Evolutionary conservation across 2,888 invertebrate genomes (phyloP), one percentile per base, ranked within the genome.

Genomic region (Zonitis immaculata): DNA sequence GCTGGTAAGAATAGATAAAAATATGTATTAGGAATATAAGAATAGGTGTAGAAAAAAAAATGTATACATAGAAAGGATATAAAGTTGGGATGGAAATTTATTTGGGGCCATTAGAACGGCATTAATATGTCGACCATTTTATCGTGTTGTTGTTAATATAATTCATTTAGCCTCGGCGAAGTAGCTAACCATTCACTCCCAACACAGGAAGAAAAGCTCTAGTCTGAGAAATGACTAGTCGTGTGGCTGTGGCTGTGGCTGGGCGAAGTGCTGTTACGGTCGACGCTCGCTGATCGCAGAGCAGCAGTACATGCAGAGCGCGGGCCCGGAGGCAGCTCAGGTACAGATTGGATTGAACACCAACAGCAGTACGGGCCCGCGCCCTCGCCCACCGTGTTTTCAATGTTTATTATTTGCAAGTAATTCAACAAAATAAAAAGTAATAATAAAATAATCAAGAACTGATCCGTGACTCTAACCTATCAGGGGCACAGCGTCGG

Each of bases 401-500:
- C 3, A 16, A 8, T 39, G 4, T 35, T 16, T 35, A 16, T n/a
- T 66, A 67, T 67, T 71, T 63, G 70, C 68, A 72, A 73, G 72
- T 70, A 66, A 71, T n/a, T n/a, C n/a, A n/a, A n/a, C n/a, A n/a
- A n/a, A n/a, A n/a, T n/a, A n/a, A n/a, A n/a, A n/a, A n/a, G n/a
- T n/a, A n/a, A n/a, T n/a, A n/a, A 71, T 69, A 61, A 63, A 49
- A 48, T 54, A 59, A 59, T 50, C 49, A 62, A 61, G 54, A 59
- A 54, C 60, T 60, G 61, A 65, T 64, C 69, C 69, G 68, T 65
- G 67, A 70, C 65, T 72, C 76, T 76, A 75, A 95, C 97, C 98
- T 91, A 98, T 93, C 78, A 97, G 87, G 78, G 98, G 97, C 81
- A 98, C 91, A 77, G 97, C 96, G 82, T 97, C 97, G 79, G 97